phyloP scores from a whole-genome alignment of 2,113 vertebrate species.

The Psophia crepitans region DNA sequence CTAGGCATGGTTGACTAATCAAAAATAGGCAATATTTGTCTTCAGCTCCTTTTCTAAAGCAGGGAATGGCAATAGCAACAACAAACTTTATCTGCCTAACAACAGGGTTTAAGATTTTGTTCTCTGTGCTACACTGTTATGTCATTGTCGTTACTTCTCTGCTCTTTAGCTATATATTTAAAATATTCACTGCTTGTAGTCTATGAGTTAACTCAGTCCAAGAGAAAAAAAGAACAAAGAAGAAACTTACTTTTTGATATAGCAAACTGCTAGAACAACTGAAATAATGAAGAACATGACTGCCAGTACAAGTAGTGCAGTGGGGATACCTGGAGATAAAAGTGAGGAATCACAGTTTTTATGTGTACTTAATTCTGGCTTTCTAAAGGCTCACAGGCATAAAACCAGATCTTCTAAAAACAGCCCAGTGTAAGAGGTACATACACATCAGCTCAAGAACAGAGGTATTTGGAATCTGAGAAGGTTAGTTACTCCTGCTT shows the following conservation, averaged over 20 bases:
- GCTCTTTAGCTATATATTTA: background rate
- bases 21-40: background rate
- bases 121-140: background rate
- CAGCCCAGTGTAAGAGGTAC: background rate
- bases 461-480: background rate
- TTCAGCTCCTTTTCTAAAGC: background rate
- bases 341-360: background rate
- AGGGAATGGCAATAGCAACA: background rate
- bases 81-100: background rate
- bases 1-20: background rate
- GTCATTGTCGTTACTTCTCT: background rate
- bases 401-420: background rate
- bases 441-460: background rate
- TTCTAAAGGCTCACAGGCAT: background rate
- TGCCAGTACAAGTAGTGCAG: slow-evolving; percentile 77
- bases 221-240: background rate
- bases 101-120: background rate
- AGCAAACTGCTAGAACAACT: slow-evolving; percentile 74
- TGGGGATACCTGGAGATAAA: slow-evolving; percentile 75
- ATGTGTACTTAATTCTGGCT: background rate
- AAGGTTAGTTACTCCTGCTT: background rate
- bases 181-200: background rate
- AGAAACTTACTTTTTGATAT: slow-evolving; percentile 81
- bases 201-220: background rate
- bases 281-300: slow-evolving; percentile 74